phyloP scores from a whole-genome alignment of 1,140 invertebrate genomes.

The Lucilia cuprina region DNA sequence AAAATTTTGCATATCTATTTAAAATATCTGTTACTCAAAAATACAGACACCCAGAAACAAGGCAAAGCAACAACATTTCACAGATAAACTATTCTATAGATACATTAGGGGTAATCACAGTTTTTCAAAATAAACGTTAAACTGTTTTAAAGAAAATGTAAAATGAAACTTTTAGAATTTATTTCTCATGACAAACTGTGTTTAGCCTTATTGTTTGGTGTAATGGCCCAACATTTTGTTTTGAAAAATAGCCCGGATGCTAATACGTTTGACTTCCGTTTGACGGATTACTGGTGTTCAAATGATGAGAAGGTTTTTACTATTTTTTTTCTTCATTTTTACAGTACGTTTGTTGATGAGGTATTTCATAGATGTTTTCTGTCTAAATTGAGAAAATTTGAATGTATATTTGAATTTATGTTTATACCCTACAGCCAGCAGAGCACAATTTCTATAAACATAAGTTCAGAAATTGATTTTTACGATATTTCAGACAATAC shows the following conservation, averaged over 20 bases:
- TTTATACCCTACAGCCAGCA: no score
- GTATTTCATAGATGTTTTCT: neutral
- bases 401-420: neutral
- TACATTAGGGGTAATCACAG: no score
- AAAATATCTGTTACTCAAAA: slow-evolving; percentile 8
- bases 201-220: neutral
- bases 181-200: neutral
- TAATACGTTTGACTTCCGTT: slow-evolving; percentile 62
- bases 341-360: slow-evolving; percentile 47
- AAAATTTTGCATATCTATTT: slow-evolving; percentile 35
- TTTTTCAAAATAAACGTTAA: no score
- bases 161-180: no score
- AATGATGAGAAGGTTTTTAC: slow-evolving; percentile 31
- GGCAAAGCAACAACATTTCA: neutral
- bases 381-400: neutral
- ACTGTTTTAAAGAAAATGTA: no score
- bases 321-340: slow-evolving; percentile 54
- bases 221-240: slow-evolving; percentile 55
- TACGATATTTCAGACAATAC: no score
- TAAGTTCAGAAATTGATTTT: no score
- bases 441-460: no score
- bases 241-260: slow-evolving; percentile 61
- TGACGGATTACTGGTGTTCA: slow-evolving; percentile 57
- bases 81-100: neutral
- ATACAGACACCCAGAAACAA: neutral